A percentile compares a stretch with the other conserved stretches of the same genome.
Conservation (phyloP, 1,140 invertebrate genomes). For the Papilio dardanus region DNA sequence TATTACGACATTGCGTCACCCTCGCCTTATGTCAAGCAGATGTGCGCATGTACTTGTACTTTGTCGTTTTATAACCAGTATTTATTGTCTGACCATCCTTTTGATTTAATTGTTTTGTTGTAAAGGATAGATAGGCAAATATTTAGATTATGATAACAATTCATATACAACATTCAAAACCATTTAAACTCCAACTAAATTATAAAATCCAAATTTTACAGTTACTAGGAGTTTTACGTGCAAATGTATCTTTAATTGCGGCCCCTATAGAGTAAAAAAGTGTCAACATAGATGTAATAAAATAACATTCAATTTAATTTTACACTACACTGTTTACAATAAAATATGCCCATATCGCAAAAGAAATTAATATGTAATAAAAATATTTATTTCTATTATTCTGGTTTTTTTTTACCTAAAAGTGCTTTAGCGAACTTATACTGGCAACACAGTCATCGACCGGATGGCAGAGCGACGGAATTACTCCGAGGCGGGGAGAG, state of each 20-base stretch:
- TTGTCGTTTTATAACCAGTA: not conserved
- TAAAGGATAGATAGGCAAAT: not conserved
- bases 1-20: constrained; percentile 31
- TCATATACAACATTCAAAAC: too few species aligned
- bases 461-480: constrained; percentile 48
- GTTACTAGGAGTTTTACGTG: too few species aligned
- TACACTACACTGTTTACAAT: too few species aligned
- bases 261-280: not conserved
- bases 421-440: constrained; percentile 38
- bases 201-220: too few species aligned
- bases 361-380: not conserved
- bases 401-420: constrained; percentile 5
- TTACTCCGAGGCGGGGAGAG: constrained; percentile 49
- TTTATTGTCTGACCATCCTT: not conserved
- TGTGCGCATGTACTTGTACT: constrained; percentile 17
- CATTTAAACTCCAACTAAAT: too few species aligned
- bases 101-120: not conserved
- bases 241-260: not conserved
- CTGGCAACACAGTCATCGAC: constrained; percentile 70
- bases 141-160: not conserved
- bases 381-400: not conserved
- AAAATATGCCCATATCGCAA: too few species aligned
- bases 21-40: constrained; percentile 19
- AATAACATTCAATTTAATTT: not conserved
- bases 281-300: not conserved